Conservation (phyloP, 2,113 vertebrate genomes). For the Dicaeum eximium region DNA sequence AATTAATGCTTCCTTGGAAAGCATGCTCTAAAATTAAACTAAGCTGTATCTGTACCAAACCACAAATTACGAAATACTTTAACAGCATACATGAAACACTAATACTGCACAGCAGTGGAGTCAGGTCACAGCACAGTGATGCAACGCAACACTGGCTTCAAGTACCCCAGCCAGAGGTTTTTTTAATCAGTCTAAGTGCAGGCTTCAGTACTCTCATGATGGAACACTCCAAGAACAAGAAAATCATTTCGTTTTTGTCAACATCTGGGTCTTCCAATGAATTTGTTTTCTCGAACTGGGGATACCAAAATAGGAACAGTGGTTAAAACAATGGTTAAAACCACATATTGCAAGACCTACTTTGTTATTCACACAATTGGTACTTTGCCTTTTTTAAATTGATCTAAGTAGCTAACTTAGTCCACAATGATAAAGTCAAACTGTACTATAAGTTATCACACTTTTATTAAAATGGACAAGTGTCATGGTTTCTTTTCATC, state of each 20-base stretch:
- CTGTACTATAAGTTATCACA: neutral
- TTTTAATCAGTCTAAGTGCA: neutral
- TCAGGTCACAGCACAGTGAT: neutral
- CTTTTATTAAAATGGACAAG: neutral
- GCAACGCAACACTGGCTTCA: neutral
- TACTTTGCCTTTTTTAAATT: neutral
- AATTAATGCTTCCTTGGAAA: neutral
- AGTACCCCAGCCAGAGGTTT: neutral
- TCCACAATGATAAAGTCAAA: neutral
- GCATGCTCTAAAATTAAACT: neutral
- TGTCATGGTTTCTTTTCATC: neutral
- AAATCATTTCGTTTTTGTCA: neutral
- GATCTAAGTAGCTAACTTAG: neutral
- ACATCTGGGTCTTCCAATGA: neutral
- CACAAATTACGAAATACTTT: neutral
- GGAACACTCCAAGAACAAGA: neutral
- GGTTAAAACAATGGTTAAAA: neutral
- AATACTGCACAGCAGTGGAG: neutral
- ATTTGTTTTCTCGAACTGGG: neutral
- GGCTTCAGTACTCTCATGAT: neutral
- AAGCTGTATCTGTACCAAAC: neutral
- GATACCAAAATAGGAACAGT: neutral
- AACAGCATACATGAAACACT: neutral
- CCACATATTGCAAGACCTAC: rapidly evolving
- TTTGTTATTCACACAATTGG: neutral